These are phyloP conservation scores for Rhynchopsitta pachyrhyncha DNA, from an alignment of 2,113 vertebrate genomes.

Conservation along the genomic window DNA sequence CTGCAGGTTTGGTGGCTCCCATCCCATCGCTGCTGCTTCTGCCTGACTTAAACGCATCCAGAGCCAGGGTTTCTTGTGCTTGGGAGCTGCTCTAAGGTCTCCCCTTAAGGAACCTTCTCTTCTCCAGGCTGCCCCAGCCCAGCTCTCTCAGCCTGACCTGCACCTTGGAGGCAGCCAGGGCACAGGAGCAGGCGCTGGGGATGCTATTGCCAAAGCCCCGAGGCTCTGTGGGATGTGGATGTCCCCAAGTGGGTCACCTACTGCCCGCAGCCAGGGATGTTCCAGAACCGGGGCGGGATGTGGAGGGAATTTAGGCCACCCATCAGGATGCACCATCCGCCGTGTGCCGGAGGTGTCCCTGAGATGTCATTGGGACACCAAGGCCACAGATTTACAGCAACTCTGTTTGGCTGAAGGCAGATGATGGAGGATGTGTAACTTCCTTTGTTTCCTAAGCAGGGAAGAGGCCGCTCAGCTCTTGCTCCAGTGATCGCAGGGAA, in stretches of 20 bases:
- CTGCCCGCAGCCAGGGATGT: fast-evolving
- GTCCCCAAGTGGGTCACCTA: background rate
- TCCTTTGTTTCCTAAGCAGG: background rate
- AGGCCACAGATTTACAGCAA: background rate
- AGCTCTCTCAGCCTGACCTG: too few species aligned
- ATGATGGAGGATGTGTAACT: background rate
- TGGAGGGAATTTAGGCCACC: background rate
- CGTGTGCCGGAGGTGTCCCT: background rate
- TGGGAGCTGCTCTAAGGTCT: background rate
- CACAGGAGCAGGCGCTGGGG: background rate
- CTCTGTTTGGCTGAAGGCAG: background rate
- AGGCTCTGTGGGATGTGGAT: background rate
- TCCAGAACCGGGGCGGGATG: background rate
- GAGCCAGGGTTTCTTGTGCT: background rate
- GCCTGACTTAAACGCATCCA: background rate
- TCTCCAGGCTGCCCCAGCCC: background rate
- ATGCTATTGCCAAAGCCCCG: background rate
- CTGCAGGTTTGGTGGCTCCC: background rate
- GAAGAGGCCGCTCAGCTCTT: background rate
- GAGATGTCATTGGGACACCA: background rate
- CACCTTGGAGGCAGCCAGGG: background rate
- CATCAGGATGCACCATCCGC: background rate
- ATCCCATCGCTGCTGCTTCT: background rate
- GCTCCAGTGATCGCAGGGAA: fast-evolving
- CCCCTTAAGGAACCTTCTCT: background rate